These are phyloP conservation scores for Halocynthia roretzi DNA, from an alignment of 23 tunicate genomes.

Conservation along the genomic window DNA sequence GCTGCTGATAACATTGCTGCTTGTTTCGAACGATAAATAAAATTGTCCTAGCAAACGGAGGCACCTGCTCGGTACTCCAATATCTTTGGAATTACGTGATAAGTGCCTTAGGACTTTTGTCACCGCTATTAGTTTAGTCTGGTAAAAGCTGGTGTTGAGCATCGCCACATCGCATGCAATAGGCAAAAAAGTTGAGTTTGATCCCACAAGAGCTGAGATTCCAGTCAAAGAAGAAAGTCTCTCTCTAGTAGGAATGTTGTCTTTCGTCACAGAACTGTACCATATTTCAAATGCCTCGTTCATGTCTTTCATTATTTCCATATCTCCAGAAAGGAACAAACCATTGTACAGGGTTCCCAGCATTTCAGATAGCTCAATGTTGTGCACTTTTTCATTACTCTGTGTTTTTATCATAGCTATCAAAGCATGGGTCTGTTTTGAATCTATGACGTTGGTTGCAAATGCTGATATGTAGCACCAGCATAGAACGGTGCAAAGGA, in stretches of 20 bases:
- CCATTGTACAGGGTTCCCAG: conserved; percentile 27
- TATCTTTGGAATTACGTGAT: conserved; percentile 28
- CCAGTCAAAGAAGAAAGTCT: conserved; percentile 45
- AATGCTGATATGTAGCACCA: conserved; percentile 27
- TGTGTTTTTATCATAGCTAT: conserved; percentile 5
- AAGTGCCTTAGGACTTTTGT: conserved; percentile 26
- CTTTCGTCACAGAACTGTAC: conserved; percentile 20
- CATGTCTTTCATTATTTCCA: background rate
- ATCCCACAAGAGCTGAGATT: conserved; percentile 34
- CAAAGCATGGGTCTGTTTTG: background rate
- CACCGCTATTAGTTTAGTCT: conserved; percentile 18
- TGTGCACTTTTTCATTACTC: conserved; percentile 22
- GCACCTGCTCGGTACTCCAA: conserved; percentile 27
- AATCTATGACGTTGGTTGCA: background rate
- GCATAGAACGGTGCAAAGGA: background rate
- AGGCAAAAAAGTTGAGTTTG: conserved; percentile 21
- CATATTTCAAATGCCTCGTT: conserved; percentile 25
- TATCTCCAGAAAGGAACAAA: background rate
- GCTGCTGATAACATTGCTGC: background rate
- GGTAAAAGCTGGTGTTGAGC: conserved; percentile 7
- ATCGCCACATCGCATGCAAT: conserved; percentile 7
- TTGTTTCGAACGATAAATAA: conserved; percentile 30
- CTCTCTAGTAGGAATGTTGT: conserved; percentile 51
- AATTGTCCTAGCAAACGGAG: conserved; percentile 27
- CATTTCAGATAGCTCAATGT: conserved; percentile 19